phyloP scores from a whole-genome alignment of 2,797 vertebrate species.

The Malurus leucopterus region DNA sequence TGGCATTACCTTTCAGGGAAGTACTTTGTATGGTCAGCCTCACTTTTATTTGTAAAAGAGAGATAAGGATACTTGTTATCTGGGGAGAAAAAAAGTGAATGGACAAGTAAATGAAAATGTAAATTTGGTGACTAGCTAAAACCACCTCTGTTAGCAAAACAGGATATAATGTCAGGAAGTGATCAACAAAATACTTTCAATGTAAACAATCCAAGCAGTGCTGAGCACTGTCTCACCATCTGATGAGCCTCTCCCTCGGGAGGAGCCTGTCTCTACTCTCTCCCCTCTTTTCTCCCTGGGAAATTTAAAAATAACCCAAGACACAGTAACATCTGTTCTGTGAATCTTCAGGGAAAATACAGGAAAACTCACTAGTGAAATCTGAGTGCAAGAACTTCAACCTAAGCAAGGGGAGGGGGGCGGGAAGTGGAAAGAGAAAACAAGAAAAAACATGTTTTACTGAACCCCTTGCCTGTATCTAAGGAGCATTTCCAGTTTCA shows the following conservation, averaged over 20 bases:
- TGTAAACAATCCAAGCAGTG: neutral
- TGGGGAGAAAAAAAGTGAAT: neutral
- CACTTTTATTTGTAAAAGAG: neutral
- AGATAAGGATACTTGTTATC: constrained; percentile 3
- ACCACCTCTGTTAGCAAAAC: neutral
- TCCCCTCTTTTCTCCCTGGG: neutral
- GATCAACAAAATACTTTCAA: neutral
- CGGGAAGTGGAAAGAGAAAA: neutral
- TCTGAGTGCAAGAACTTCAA: neutral
- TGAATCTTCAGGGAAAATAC: constrained; percentile 19
- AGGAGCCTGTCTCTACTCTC: neutral
- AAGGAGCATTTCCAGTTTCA: neutral
- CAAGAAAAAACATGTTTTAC: neutral
- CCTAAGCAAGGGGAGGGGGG: accelerated
- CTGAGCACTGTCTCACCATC: neutral
- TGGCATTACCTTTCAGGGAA: neutral
- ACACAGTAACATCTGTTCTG: neutral
- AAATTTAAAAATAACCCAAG: constrained; percentile 18
- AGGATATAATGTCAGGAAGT: constrained; percentile 22
- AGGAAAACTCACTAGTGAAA: neutral
- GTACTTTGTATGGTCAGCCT: neutral
- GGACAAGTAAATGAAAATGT: neutral
- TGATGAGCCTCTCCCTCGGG: neutral
- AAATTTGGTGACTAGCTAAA: neutral
- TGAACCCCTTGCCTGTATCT: neutral